These are phyloP conservation scores for Oreochromis niloticus DNA, from an alignment of 2,113 vertebrate genomes.

Conservation along the genomic window DNA sequence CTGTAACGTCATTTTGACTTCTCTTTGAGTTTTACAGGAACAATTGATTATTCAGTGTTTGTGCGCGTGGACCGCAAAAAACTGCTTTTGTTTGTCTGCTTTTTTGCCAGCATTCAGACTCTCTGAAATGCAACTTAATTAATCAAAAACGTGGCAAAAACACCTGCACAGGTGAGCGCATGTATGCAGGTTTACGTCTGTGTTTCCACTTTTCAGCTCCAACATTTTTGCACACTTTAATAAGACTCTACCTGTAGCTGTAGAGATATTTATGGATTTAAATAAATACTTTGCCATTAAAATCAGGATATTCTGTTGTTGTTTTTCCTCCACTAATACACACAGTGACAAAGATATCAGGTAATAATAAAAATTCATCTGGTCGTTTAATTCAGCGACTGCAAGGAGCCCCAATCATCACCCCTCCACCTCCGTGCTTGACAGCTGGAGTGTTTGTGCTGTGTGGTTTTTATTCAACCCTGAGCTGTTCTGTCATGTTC, in stretches of 20 bases:
- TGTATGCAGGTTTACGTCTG: neutral
- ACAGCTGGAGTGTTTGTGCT: neutral
- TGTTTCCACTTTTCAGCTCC: neutral
- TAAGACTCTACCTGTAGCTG: neutral
- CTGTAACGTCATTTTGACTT: neutral
- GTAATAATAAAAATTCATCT: neutral
- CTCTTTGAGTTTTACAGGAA: neutral
- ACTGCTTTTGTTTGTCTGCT: neutral
- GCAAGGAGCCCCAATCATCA: neutral
- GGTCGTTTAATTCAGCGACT: neutral
- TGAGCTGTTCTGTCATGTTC: neutral
- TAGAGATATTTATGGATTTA: conserved; percentile 12
- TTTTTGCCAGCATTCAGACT: neutral
- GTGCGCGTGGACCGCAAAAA: neutral
- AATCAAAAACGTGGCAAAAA: neutral
- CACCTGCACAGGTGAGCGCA: neutral
- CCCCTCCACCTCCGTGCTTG: neutral
- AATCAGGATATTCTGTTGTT: neutral
- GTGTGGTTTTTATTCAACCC: neutral
- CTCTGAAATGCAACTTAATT: neutral
- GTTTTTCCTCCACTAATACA: neutral
- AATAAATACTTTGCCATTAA: conserved; percentile 48
- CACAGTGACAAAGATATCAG: neutral
- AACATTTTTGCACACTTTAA: neutral
- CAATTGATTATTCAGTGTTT: neutral